phyloP scores from a whole-genome alignment of 2,113 vertebrate species.

The Misgurnus anguillicaudatus region DNA sequence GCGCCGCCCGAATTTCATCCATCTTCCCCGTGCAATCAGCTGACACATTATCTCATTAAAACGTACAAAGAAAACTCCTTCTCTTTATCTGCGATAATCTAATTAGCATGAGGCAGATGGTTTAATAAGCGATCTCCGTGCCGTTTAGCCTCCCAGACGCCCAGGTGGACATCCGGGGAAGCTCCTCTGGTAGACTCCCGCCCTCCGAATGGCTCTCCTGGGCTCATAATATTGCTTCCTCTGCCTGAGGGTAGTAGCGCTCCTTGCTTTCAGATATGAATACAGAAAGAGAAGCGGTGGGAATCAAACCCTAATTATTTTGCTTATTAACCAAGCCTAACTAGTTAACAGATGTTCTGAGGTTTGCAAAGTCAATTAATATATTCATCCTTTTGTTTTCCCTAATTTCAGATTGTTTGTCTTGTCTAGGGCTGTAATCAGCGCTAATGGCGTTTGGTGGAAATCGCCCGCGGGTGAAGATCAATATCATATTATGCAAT shows the following conservation, averaged over 20 bases:
- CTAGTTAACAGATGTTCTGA: constrained; percentile 55
- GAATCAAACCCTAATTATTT: constrained; percentile 72
- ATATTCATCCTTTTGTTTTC: constrained; percentile 26
- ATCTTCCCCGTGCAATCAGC: constrained; percentile 67
- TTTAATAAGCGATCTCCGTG: constrained; percentile 80
- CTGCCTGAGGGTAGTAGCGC: constrained; percentile 76
- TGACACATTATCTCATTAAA: constrained; percentile 83
- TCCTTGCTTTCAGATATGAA: constrained; percentile 72
- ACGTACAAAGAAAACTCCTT: constrained; percentile 82
- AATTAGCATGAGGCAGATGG: constrained; percentile 85
- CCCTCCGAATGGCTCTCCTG: constrained; percentile 78
- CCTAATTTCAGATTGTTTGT: constrained; percentile 49
- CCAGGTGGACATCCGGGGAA: constrained; percentile 72
- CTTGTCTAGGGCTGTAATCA: constrained; percentile 40
- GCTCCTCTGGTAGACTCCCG: constrained; percentile 54
- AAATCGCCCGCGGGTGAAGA: constrained; percentile 49
- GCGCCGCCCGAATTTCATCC: constrained; percentile 54
- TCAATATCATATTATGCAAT: constrained; percentile 60
- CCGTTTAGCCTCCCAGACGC: constrained; percentile 79
- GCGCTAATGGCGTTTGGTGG: constrained; percentile 46
- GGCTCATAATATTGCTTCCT: constrained; percentile 81
- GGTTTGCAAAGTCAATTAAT: constrained; percentile 42
- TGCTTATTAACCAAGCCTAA: constrained; percentile 56
- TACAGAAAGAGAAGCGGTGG: constrained; percentile 75
- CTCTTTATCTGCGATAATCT: constrained; percentile 84